A percentile compares a stretch with the other conserved stretches of the same genome.
These are phyloP conservation scores for Sardina pilchardus DNA, from an alignment of 2,113 vertebrate species.

Conservation along the genomic window DNA sequence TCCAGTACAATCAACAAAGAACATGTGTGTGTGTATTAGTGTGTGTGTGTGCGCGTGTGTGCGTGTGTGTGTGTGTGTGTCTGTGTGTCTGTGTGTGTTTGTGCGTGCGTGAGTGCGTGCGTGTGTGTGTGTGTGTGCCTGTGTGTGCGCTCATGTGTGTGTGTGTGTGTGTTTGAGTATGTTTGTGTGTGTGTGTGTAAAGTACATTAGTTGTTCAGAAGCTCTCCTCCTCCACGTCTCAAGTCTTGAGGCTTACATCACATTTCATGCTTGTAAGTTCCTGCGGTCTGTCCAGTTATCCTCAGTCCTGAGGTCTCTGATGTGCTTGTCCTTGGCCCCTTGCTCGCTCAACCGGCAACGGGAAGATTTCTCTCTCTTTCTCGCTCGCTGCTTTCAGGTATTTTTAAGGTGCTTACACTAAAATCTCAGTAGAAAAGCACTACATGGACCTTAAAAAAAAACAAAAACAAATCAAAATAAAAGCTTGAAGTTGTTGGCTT, in stretches of 20 bases:
- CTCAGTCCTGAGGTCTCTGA: constrained; percentile 4
- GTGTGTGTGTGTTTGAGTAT: too few species aligned
- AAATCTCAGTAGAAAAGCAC: constrained; percentile 30
- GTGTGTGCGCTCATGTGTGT: too few species aligned
- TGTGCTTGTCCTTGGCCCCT: background rate
- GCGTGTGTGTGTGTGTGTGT: too few species aligned
- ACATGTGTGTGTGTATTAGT: background rate
- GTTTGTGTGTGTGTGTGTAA: background rate
- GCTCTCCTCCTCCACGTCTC: background rate
- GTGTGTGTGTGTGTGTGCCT: too few species aligned
- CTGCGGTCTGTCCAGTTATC: background rate
- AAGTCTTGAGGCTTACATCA: constrained; percentile 29
- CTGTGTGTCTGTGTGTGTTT: too few species aligned
- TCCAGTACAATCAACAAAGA: background rate
- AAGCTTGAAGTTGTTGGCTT: constrained; percentile 22
- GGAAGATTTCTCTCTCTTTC: background rate
- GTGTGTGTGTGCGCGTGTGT: too few species aligned
- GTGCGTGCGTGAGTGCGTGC: too few species aligned
- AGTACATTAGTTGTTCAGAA: background rate
- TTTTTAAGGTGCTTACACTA: constrained; percentile 61
- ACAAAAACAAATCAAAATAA: background rate
- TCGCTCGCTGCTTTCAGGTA: constrained; percentile 32
- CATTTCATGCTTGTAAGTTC: constrained; percentile 39
- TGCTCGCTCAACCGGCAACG: background rate
- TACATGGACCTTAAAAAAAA: constrained; percentile 28